Conservation (phyloP, 2,797 vertebrate species). For the Columba guinea region DNA sequence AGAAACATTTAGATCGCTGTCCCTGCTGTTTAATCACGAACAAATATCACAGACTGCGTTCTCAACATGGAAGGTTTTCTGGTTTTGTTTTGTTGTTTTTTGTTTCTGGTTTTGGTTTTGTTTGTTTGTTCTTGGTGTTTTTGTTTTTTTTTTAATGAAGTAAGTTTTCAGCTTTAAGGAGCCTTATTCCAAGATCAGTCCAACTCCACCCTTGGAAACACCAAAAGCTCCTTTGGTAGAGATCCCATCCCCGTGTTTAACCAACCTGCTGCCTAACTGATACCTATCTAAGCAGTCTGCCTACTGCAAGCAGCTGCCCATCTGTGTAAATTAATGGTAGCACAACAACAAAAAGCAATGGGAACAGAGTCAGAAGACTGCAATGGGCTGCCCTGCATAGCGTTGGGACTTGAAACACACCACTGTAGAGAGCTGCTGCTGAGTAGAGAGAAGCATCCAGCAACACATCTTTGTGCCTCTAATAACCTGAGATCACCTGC, state of each 20-base stretch:
- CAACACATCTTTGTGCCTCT: not conserved
- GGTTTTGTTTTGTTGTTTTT: no score
- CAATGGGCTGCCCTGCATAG: not conserved
- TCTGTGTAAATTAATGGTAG: fast-evolving
- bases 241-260: not conserved
- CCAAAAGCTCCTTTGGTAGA: not conserved
- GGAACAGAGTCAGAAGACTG: not conserved
- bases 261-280: not conserved
- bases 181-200: not conserved
- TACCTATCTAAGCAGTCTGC: fast-evolving
- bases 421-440: not conserved
- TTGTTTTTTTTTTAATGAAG: not conserved
- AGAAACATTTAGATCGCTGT: not conserved
- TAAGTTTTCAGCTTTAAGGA: not conserved
- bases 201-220: not conserved
- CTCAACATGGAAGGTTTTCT: not conserved
- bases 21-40: not conserved
- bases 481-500: not conserved
- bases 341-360: fast-evolving
- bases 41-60: not conserved
- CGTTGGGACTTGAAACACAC: not conserved
- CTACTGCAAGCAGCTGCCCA: not conserved
- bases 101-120: no score
- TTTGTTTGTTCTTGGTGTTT: no score
- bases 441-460: not conserved